Base-by-base conservation (phyloP, 2,113 vertebrate species). In the Myotis davidii region DNA sequence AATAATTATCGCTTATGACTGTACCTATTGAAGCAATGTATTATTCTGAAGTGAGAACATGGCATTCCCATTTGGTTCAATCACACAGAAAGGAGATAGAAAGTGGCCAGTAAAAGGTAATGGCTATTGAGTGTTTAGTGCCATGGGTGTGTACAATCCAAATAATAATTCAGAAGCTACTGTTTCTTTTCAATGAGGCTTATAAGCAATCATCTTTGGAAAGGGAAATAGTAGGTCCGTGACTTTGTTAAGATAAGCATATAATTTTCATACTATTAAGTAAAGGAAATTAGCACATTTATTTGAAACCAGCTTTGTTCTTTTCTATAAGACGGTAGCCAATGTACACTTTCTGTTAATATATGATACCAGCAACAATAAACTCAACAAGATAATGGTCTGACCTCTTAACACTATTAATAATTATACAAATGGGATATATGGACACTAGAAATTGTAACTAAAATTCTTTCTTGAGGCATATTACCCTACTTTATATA, bases 91-190 rank as follows among this genome's bases (percentile, higher is more conserved):
- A 86, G 17, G 77, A 96, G 65, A 1, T 91, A 96, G 61, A 86
- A 48, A 85, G 25, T 0, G 0, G 16, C 56, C 79, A 77, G 23
- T 74, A 52, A 21, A 92, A 34, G 2, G 11, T 1, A 1, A 25
- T 76, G 34, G 18, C 3, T 78, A 59, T 79, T 69, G 27, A 88
- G 14, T 1, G 42, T 27, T 83, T 72, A 89, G 12, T 79, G 67
- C 10, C 8, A 17, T 23, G 4, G 17, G 29, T 45, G 6, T 64
- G 0, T 56, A 50, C 11, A 65, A 54, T 37, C 42, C 42, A 90
- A 85, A n/a, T 77, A 93, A 90, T 84, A 91, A 65, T 96, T 95
- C n/a, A 92, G 76, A 96, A 86, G 69, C 48, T 61, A 76, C 13
- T 64, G 4, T 70, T 39, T 64, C 1, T 88, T 56, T 93, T 76